Evolutionary conservation across 2,797 vertebrate genomes (phyloP), one percentile per base, ranked within the genome.

Genomic region (Margarornis squamiger): DNA sequence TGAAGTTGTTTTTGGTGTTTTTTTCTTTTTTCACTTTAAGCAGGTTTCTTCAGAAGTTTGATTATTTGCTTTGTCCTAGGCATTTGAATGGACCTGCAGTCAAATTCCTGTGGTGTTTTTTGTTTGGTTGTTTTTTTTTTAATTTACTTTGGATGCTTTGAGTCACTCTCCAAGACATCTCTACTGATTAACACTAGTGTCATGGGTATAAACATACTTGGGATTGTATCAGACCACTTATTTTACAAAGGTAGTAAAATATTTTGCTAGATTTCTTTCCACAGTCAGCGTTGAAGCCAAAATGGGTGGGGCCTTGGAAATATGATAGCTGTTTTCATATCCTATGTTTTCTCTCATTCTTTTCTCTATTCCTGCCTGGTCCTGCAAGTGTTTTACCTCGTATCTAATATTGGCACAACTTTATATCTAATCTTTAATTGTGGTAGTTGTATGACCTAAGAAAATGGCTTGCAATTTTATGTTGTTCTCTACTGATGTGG

Each of bases 171-270:
- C 57, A 7, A 43, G 9, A 19, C 4, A 13, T 14, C 5, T 57
- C 49, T 83, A 7, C 74, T 55, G 23, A 46, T 58, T 16, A 58
- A 18, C 19, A 27, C 20, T 34, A 34, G 9, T 62, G 10, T 9
- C 5, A 9, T 7, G 7, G 23, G 8, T 57, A 26, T 45, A 49
- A 75, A 34, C 3, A 18, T 48, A n/a, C 8, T 65, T 51, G 3
- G 6, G 6, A 5, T n/a, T 46, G 6, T 9, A 49, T 36, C 29
- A 2, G 2, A 17, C 10, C 1, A 3, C 14, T 46, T 41, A 12
- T 36, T 72, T 72, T 23, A 7, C 5, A 29, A 20, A 41, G 2
- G 54, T 58, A 49, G 6, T 46, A 14, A 59, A 77, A 43, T 38
- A 46, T 38, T 43, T 74, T 66, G 2, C 11, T 59, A 6, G 14